These are phyloP conservation scores for Nephrotoma flavescens DNA, from an alignment of 2,888 invertebrate genomes.

Conservation along the genomic window DNA sequence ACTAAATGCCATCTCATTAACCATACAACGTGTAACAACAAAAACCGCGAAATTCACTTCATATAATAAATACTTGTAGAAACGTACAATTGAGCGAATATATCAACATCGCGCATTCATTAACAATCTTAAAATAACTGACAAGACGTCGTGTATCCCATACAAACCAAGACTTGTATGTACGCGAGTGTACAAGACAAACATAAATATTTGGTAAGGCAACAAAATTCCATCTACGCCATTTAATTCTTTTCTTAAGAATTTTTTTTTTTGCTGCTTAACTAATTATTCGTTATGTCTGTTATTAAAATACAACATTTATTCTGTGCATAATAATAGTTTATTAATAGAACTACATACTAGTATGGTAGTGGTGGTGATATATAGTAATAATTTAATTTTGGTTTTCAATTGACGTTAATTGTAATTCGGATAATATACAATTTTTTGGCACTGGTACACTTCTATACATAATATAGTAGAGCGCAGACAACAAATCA, in stretches of 20 bases:
- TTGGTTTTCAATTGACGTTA: neutral
- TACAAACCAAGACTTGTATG: neutral
- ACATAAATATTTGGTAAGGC: neutral
- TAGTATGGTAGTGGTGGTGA: neutral
- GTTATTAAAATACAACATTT: neutral
- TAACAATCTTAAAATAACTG: neutral
- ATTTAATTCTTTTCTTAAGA: neutral
- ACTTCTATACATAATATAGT: neutral
- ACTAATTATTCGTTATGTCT: neutral
- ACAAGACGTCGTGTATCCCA: neutral
- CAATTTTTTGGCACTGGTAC: neutral
- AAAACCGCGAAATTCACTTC: neutral
- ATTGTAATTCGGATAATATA: neutral
- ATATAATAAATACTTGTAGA: neutral
- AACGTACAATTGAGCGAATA: neutral
- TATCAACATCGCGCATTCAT: neutral
- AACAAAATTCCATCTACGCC: neutral
- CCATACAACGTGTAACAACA: neutral
- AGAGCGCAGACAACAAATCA: neutral
- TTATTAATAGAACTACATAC: neutral
- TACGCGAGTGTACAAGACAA: neutral
- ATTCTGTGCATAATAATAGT: neutral
- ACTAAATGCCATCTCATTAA: neutral
- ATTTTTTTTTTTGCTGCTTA: neutral
- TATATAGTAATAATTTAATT: neutral